These are phyloP conservation scores for Bryconaethiops microstoma DNA, from an alignment of 2,797 vertebrate genomes.

Conservation along the genomic window DNA sequence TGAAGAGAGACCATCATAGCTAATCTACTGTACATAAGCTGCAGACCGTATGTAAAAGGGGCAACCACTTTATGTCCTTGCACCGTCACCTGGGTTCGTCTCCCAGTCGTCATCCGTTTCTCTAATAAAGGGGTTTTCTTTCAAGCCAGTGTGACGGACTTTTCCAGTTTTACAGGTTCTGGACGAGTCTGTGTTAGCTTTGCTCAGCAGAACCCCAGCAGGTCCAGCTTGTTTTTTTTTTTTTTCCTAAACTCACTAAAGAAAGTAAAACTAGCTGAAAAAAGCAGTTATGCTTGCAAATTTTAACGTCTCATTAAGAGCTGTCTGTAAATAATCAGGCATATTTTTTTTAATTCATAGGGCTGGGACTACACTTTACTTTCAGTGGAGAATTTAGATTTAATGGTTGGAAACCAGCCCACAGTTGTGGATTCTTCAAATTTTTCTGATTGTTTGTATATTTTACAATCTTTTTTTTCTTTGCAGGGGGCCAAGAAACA, in stretches of 20 bases:
- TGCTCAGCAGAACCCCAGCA: constrained; percentile 8
- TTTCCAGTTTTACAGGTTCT: constrained; percentile 51
- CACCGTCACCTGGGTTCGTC: not conserved
- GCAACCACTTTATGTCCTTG: not conserved
- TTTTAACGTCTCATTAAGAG: no score
- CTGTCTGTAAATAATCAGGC: no score
- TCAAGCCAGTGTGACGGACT: constrained; percentile 30
- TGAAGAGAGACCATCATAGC: not conserved
- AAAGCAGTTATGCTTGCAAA: no score
- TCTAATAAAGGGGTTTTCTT: not conserved
- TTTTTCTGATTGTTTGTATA: not conserved
- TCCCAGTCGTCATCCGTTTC: not conserved
- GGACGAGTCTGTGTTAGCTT: not conserved
- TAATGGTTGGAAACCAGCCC: not conserved
- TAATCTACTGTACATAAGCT: not conserved
- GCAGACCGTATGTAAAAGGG: no score
- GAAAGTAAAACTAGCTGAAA: not conserved
- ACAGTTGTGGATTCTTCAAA: no score
- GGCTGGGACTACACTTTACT: not conserved
- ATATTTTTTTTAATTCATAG: no score
- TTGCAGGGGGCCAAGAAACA: no score
- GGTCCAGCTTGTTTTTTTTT: constrained; percentile 36
- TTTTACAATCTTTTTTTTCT: no score
- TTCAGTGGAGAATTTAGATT: not conserved
- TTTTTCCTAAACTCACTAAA: not conserved